Conservation (phyloP, 2,888 invertebrate species). For the Caenorhabditis japonica region DNA sequence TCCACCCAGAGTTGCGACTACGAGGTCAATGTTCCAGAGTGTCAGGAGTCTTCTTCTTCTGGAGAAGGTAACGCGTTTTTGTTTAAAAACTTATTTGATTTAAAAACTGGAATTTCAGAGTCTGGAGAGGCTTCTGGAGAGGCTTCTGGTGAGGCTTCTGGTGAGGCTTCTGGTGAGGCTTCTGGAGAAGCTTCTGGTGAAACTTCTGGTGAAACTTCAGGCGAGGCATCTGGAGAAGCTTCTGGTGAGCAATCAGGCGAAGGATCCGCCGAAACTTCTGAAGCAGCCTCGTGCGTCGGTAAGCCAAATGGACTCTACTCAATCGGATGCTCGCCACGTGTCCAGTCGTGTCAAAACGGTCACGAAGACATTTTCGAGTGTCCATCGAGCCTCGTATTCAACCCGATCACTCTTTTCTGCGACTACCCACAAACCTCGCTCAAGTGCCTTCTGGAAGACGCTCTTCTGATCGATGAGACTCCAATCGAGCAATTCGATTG, state of each 20-base stretch:
- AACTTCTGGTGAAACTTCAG: conserved; percentile 3
- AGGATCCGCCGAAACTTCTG: conserved; percentile 18
- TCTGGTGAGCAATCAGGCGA: not conserved
- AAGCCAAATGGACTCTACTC: conserved; percentile 29
- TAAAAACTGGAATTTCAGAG: not conserved
- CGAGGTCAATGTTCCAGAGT: conserved; percentile 15
- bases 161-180: conserved; percentile 14
- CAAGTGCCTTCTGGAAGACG: conserved; percentile 28
- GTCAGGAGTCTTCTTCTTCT: conserved; percentile 11
- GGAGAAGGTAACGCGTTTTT: conserved; percentile 11
- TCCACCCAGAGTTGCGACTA: conserved; percentile 34
- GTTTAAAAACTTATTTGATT: no score
- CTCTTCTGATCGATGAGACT: conserved; percentile 14
- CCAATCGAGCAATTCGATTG: conserved; percentile 29
- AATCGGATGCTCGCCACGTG: conserved; percentile 43
- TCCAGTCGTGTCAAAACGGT: conserved; percentile 45
- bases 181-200: conserved; percentile 30
- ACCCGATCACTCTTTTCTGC: conserved; percentile 35
- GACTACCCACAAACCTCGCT: conserved; percentile 44
- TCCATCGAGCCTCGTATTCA: conserved; percentile 45
- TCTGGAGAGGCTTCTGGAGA: conserved; percentile 17
- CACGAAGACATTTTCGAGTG: conserved; percentile 37
- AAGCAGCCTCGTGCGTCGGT: conserved; percentile 11
- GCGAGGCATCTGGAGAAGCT: conserved; percentile 10
- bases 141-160: conserved; percentile 27